Evolutionary conservation across 2,797 vertebrate species (phyloP), one percentile per base, ranked within the genome.

Genomic region (Microctenopoma steveboyesi): DNA sequence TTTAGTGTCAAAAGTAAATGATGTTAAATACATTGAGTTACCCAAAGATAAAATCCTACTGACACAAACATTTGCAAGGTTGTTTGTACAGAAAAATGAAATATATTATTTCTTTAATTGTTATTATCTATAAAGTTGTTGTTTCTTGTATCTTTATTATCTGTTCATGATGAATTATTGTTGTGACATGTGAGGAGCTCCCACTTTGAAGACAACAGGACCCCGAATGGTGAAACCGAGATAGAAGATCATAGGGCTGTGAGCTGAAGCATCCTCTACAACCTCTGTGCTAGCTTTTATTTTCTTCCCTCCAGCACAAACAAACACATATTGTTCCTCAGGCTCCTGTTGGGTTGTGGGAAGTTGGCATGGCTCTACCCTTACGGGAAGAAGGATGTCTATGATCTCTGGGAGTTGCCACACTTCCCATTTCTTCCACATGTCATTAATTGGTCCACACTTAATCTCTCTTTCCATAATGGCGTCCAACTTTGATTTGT

Each of bases 151-250:
- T 30, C 28, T 30, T 30, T 30, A 30, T 30, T 30, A 13, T 27
- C 45, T 30, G 15, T 33, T 58, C 48, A 42, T 1, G 8, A 14
- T 52, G 2, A 5, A 7, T 63, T 49, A 46, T 16, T 47, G 0
- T 28, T 18, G 18, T 13, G 22, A 22, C 18, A 3, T 7, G 1
- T 22, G 6, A 27, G 39, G 13, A 12, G 5, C 0, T 37, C 5
- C 1, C 1, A 35, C 67, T 45, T 2, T 0, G 28, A 76, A 73
- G 52, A 77, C 1, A 1, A 84, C 52, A 4, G 75, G 84, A 50
- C 82, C 78, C 42, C 9, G 7, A 65, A 86, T 86, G 47, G 49
- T 88, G 70, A 84, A 72, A 57, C 75, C 77, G 14, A 88, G 63
- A 25, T 83, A 86, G 53, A 22, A 68, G 25, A 7, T 8, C 13